Percentiles rank a stretch among this genome's conserved stretches.
phyloP scores from a whole-genome alignment of 2,113 vertebrate species.

The Odontesthes bonariensis region DNA sequence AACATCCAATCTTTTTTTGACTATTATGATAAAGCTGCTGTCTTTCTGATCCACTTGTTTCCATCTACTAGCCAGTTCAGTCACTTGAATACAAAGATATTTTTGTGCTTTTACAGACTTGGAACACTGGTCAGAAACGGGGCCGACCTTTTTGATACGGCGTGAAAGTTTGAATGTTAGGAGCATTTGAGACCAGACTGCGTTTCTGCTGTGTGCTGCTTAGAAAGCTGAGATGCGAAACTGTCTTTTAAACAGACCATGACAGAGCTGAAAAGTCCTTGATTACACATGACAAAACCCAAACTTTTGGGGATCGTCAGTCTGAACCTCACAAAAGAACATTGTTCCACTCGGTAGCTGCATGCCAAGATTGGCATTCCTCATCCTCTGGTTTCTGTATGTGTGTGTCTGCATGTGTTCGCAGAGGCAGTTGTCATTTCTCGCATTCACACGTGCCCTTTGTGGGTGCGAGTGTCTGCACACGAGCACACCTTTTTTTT shows the following conservation, averaged over 20 bases:
- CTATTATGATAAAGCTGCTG: too few relatives aligned
- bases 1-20: too few relatives aligned
- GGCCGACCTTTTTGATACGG: not conserved
- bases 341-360: constrained; percentile 30
- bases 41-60: too few relatives aligned
- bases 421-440: not conserved
- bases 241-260: not conserved
- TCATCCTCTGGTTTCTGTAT: constrained; percentile 14
- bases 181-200: not conserved
- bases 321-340: constrained; percentile 20
- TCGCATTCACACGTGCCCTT: not conserved
- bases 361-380: constrained; percentile 24
- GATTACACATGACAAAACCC: constrained; percentile 1
- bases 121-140: too few relatives aligned
- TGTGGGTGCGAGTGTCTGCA: too few relatives aligned
- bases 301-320: constrained; percentile 7
- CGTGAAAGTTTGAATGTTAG: not conserved
- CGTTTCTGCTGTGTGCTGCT: not conserved
- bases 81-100: too few relatives aligned
- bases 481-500: constrained; percentile 12
- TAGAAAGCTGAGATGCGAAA: constrained; percentile 1
- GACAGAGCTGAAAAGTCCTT: not conserved
- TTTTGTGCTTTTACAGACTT: too few relatives aligned
- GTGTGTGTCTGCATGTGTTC: not conserved
- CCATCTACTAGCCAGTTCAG: too few relatives aligned